Base-by-base conservation (phyloP, 2,797 vertebrate genomes). In the Vultur gryphus region DNA sequence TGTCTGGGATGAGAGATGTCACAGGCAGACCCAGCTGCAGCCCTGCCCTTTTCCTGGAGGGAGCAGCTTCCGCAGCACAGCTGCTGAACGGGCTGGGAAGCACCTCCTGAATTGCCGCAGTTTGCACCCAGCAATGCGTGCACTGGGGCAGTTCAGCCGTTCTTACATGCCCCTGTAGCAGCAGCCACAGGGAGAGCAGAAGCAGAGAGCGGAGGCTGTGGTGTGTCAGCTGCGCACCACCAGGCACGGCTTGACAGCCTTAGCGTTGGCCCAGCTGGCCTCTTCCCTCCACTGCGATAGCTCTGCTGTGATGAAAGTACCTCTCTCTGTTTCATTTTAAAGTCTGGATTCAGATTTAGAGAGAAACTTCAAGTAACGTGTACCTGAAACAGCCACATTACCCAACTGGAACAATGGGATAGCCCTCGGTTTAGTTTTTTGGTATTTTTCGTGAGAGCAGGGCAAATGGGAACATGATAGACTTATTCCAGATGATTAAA, bases 241-340 rank as follows among this genome's bases (percentile, higher is more conserved):
- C 16, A 2, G 0, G 0, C 54, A 11, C 0, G 0, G 11, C 54
- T 65, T 25, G 24, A 14, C 26, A 23, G 6, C 23, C 62, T 11
- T 44, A 59, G 10, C 1, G 1, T 11, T 31, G 31, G 28, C 33
- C 49, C 16, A 23, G 14, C 1, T 12, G 24, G 26, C 31, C 37
- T 54, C 49, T 51, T 39, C 1, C 1, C 26, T 44, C 35, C 4
- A 2, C 57, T 35, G 21, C 1, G 3, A 35, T 31, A 73, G 7
- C 24, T 81, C 69, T 81, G 48, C 25, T 35, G 18, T 9, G 44
- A 20, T n/a, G 12, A 25, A 55, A 10, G 23, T 4, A 17, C 13
- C 16, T n/a, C 57, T 37, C 9, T 28, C n/a, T 65, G 17, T n/a
- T 89, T 57, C n/a, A 35, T 61, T 90, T 83, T 33, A 44, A 84